A percentile compares a stretch with the other conserved stretches of the same genome.
These are phyloP conservation scores for Myopa tessellatipennis DNA, from an alignment of 2,888 invertebrate genomes.

Conservation along the genomic window DNA sequence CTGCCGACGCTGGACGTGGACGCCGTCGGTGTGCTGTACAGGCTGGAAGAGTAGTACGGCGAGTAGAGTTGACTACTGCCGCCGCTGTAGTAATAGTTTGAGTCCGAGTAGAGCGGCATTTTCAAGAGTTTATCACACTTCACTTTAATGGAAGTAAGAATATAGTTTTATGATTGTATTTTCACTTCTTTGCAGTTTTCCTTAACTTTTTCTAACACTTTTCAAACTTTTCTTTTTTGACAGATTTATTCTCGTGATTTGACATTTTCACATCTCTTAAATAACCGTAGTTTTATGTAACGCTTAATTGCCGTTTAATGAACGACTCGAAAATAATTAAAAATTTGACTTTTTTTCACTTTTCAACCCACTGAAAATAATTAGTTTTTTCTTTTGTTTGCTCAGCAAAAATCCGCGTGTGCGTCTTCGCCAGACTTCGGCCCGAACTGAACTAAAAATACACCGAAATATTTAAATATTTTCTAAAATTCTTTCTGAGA, in stretches of 20 bases:
- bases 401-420: neutral
- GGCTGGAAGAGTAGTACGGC: conserved; percentile 67
- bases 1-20: conserved; percentile 68
- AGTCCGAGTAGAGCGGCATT: conserved; percentile 79
- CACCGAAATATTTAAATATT: conserved; percentile 27
- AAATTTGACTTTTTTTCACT: neutral
- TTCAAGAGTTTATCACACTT: conserved; percentile 14
- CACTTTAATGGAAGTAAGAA: neutral
- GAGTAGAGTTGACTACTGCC: conserved; percentile 69
- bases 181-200: conserved; percentile 14
- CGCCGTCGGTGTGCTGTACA: conserved; percentile 68
- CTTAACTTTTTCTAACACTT: neutral
- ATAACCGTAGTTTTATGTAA: too few relatives aligned
- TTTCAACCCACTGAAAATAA: neutral
- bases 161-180: conserved; percentile 6
- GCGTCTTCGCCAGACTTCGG: conserved; percentile 6
- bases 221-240: neutral
- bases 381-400: neutral
- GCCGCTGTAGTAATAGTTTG: conserved; percentile 71
- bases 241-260: too few relatives aligned
- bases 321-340: too few relatives aligned
- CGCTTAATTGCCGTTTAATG: too few relatives aligned
- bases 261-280: too few relatives aligned
- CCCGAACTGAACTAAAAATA: conserved; percentile 33
- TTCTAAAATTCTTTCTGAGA: conserved; percentile 17